These are phyloP conservation scores for Xerus inauris DNA, from an alignment of 2,113 vertebrate species.

Conservation along the genomic window DNA sequence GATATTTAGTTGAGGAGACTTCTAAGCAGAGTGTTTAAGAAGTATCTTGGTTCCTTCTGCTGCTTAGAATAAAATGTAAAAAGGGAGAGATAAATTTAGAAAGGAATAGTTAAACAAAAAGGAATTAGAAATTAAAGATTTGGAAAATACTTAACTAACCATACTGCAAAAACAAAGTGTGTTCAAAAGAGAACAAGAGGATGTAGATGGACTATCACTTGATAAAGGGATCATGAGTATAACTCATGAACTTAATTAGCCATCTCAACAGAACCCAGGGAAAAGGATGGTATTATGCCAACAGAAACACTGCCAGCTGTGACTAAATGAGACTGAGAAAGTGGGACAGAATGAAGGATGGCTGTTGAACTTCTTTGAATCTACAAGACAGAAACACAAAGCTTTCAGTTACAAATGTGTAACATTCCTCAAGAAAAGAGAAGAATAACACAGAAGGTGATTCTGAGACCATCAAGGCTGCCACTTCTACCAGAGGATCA, in stretches of 20 bases:
- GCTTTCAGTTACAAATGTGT: not conserved
- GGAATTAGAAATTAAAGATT: not conserved
- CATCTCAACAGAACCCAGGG: not conserved
- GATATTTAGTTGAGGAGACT: conserved; percentile 15
- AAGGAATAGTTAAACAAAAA: conserved; percentile 23
- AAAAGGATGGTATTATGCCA: not conserved
- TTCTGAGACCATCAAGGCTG: not conserved
- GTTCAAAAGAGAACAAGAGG: not conserved
- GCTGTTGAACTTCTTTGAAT: not conserved
- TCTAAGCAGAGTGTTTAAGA: not conserved
- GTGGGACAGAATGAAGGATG: not conserved
- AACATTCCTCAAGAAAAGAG: not conserved
- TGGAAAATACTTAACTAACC: not conserved
- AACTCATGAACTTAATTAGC: not conserved
- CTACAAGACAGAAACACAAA: not conserved
- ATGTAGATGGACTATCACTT: not conserved
- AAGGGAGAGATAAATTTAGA: not conserved
- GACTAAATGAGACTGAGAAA: not conserved
- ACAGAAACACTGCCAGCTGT: not conserved
- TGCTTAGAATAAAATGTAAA: not conserved
- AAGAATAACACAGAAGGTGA: not conserved
- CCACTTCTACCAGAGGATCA: not conserved
- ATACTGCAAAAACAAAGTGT: not conserved
- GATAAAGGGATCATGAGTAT: conserved; percentile 13
- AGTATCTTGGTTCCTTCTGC: not conserved